phyloP scores from a whole-genome alignment of 2,797 vertebrate species.

The Syngnathus acus region DNA sequence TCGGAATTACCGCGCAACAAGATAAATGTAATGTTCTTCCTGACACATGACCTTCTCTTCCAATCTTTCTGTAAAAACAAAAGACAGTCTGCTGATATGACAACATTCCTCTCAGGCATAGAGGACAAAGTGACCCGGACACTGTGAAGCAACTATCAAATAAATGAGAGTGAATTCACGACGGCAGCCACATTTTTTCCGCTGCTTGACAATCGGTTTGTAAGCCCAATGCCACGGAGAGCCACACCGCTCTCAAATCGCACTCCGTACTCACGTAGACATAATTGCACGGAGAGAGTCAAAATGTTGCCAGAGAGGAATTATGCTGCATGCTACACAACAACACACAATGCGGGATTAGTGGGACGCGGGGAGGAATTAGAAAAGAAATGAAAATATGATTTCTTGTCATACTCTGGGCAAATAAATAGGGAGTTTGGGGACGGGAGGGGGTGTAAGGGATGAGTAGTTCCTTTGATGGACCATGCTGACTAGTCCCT shows the following conservation, averaged over 20 bases:
- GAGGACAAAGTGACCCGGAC: neutral
- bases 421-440: slow-evolving; percentile 27
- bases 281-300: slow-evolving; percentile 47
- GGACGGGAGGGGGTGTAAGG: slow-evolving; percentile 20
- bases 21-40: slow-evolving; percentile 18
- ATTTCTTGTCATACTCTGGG: slow-evolving; percentile 38
- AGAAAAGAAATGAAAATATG: slow-evolving; percentile 49
- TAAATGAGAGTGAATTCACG: neutral
- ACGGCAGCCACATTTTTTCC: neutral
- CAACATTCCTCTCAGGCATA: neutral
- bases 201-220: slow-evolving; percentile 15
- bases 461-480: slow-evolving; percentile 57
- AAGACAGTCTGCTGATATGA: neutral
- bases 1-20: slow-evolving; percentile 8
- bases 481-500: slow-evolving; percentile 63
- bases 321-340: slow-evolving; percentile 88
- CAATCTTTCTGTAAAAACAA: neutral
- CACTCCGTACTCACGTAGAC: slow-evolving; percentile 36
- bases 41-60: slow-evolving; percentile 11
- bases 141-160: neutral
- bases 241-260: slow-evolving; percentile 41
- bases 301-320: slow-evolving; percentile 39
- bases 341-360: slow-evolving; percentile 38
- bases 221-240: slow-evolving; percentile 30
- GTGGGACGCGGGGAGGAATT: slow-evolving; percentile 45